Conservation (phyloP, 1,140 invertebrate genomes). For the Pollicipes pollicipes region DNA sequence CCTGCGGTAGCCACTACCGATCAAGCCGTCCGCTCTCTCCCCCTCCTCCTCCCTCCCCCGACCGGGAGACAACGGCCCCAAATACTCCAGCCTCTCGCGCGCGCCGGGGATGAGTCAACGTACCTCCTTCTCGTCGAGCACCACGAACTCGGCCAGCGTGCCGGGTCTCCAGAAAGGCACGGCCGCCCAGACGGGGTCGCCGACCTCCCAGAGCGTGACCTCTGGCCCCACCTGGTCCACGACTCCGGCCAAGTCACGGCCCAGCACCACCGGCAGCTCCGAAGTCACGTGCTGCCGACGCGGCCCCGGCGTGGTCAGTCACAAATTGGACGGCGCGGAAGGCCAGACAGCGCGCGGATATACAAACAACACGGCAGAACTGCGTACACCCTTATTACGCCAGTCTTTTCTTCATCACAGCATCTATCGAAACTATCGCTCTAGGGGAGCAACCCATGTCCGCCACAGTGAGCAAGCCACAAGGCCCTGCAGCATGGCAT, state of each 20-base stretch:
- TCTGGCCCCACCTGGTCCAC: background rate
- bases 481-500: too few species aligned
- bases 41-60: constrained; percentile 46
- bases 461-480: too few species aligned
- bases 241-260: background rate
- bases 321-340: too few species aligned
- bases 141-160: constrained; percentile 40
- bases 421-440: too few species aligned
- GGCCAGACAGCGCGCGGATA: too few species aligned
- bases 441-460: too few species aligned
- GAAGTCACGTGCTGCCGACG: background rate
- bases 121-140: constrained; percentile 35
- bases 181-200: constrained; percentile 33
- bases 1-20: constrained; percentile 43
- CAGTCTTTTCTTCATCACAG: too few species aligned
- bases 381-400: too few species aligned
- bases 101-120: constrained; percentile 41
- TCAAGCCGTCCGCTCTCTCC: constrained; percentile 49
- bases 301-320: too few species aligned
- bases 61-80: too few species aligned
- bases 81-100: too few species aligned
- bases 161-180: constrained; percentile 32
- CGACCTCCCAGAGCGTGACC: background rate
- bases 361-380: too few species aligned
- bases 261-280: background rate